Percentiles rank a stretch among this genome's conserved stretches.
Evolutionary conservation across 2,888 invertebrate genomes (phyloP).

Genomic region (Scaptomyza parva): DNA sequence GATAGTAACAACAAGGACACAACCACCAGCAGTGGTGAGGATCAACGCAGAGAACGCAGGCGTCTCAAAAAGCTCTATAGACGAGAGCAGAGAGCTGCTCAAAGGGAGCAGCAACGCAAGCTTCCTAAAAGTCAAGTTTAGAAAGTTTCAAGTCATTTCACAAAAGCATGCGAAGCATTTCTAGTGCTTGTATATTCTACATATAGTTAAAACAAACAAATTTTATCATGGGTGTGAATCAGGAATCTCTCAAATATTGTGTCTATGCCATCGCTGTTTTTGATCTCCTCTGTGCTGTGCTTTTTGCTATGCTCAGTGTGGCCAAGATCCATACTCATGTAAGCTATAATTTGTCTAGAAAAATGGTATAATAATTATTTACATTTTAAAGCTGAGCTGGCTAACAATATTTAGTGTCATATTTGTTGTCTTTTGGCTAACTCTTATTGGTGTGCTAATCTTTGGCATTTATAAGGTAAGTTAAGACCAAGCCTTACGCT

Average conservation of each 20-base stretch:
- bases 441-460: slow-evolving; percentile 52
- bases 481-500: background rate
- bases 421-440: slow-evolving; percentile 65
- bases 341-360: slow-evolving; percentile 14
- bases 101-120: slow-evolving; percentile 29
- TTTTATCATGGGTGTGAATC: slow-evolving; percentile 23
- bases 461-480: slow-evolving; percentile 58
- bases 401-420: slow-evolving; percentile 53
- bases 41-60: slow-evolving; percentile 29
- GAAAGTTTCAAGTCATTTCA: background rate
- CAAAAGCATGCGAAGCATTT: slow-evolving; percentile 36
- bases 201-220: background rate
- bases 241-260: slow-evolving; percentile 39
- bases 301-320: slow-evolving; percentile 52
- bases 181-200: background rate
- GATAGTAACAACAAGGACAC: background rate
- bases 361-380: background rate
- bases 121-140: slow-evolving; percentile 23
- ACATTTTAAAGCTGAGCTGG: slow-evolving; percentile 59
- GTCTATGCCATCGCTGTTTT: slow-evolving; percentile 61
- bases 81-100: slow-evolving; percentile 31
- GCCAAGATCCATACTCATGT: slow-evolving; percentile 43
- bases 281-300: slow-evolving; percentile 54
- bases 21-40: slow-evolving; percentile 1
- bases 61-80: slow-evolving; percentile 26